Percentiles rank a stretch among this genome's conserved stretches.
These are phyloP conservation scores for Megaustenia siamemsis DNA, from an alignment of 2,888 invertebrate genomes.

Conservation along the genomic window DNA sequence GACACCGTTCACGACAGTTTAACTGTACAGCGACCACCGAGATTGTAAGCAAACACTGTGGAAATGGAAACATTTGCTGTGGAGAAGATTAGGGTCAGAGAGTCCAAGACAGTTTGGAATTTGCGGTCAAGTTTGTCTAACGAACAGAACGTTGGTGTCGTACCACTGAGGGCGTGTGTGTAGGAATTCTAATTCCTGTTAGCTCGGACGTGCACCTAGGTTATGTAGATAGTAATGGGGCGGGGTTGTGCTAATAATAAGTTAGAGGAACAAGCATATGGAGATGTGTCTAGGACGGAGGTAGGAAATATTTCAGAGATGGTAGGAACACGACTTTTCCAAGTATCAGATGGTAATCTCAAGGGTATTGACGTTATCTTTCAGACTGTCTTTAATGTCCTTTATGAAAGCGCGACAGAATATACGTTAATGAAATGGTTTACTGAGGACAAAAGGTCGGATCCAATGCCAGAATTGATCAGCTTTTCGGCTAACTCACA, in stretches of 20 bases:
- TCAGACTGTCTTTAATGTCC: no score
- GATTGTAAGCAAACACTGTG: slow-evolving; percentile 31
- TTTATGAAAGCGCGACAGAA: no score
- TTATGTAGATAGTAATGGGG: slow-evolving; percentile 22
- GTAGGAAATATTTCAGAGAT: no score
- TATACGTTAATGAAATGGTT: no score
- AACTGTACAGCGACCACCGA: slow-evolving; percentile 15
- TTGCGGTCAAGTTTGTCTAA: slow-evolving; percentile 30
- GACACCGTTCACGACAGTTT: slow-evolving; percentile 5
- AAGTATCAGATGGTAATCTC: no score
- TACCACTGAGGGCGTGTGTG: slow-evolving; percentile 5
- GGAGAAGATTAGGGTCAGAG: not conserved
- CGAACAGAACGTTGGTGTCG: not conserved
- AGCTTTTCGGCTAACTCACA: no score
- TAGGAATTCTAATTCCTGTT: slow-evolving; percentile 46
- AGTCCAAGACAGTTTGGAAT: slow-evolving; percentile 34
- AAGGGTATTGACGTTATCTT: no score
- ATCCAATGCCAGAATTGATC: no score
- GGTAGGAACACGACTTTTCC: no score
- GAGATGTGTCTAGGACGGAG: no score
- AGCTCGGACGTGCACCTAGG: slow-evolving; percentile 1
- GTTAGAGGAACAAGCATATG: not conserved
- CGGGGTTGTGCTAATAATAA: slow-evolving; percentile 30
- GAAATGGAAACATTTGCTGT: slow-evolving; percentile 34
- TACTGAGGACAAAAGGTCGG: no score